A percentile compares a stretch with the other conserved stretches of the same genome.
Conservation (phyloP, 2,797 vertebrate species). For the Selene dorsalis region DNA sequence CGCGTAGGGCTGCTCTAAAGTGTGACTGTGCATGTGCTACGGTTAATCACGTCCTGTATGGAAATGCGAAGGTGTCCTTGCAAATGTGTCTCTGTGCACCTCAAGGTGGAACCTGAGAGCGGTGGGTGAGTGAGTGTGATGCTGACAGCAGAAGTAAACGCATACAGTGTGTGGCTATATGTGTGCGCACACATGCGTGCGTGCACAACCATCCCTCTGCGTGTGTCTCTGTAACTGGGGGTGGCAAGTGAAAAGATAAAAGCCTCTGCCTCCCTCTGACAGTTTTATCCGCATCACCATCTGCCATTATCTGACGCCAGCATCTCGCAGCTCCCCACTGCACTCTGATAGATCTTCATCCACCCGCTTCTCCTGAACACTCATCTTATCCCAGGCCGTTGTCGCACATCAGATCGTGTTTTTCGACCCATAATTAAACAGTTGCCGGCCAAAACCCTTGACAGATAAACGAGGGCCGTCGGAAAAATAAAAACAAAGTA, state of each 20-base stretch:
- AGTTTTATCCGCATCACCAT: conserved; percentile 77
- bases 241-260: conserved; percentile 62
- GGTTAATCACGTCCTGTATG: conserved; percentile 33
- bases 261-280: conserved; percentile 68
- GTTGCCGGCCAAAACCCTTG: conserved; percentile 25
- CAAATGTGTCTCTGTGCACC: conserved; percentile 17
- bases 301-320: conserved; percentile 77
- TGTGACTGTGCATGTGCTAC: background rate
- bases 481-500: background rate
- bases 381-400: conserved; percentile 55
- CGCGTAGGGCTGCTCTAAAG: conserved; percentile 8
- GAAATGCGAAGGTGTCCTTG: conserved; percentile 56
- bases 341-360: conserved; percentile 57
- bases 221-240: conserved; percentile 36
- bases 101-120: conserved; percentile 35
- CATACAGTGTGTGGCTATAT: background rate
- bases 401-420: conserved; percentile 60
- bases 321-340: conserved; percentile 65
- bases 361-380: conserved; percentile 39
- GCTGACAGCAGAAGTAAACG: conserved; percentile 39
- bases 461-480: conserved; percentile 52
- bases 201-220: background rate
- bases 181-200: background rate
- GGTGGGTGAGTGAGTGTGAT: conserved; percentile 29
- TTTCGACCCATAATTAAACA: conserved; percentile 70